Conservation (phyloP, 2,113 vertebrate species). For the Gavia stellata region DNA sequence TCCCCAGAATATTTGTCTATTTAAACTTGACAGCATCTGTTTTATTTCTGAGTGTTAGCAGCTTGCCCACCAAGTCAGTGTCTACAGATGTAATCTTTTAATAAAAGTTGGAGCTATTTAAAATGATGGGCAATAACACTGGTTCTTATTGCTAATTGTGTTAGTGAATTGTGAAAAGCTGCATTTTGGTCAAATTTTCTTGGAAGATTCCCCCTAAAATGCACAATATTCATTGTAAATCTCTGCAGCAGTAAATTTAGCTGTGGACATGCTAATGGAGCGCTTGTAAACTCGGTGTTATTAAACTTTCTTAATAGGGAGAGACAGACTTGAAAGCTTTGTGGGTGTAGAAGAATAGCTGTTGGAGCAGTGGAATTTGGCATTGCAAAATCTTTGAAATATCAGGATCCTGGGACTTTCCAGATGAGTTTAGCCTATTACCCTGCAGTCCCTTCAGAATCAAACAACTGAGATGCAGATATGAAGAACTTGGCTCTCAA, state of each 20-base stretch:
- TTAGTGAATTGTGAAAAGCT: background rate
- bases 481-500: background rate
- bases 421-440: background rate
- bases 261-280: background rate
- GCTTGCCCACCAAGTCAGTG: background rate
- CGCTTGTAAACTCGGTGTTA: background rate
- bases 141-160: background rate
- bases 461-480: background rate
- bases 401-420: background rate
- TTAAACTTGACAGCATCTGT: slow-evolving; percentile 2
- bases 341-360: slow-evolving; percentile 41
- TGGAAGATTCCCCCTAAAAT: background rate
- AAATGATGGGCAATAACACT: background rate
- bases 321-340: slow-evolving; percentile 17
- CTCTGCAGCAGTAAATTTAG: background rate
- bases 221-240: background rate
- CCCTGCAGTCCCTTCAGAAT: background rate
- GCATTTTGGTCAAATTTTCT: background rate
- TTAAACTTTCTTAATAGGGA: slow-evolving; percentile 32
- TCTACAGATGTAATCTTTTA: slow-evolving; percentile 2
- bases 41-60: background rate
- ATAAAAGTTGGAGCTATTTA: background rate
- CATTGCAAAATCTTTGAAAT: background rate
- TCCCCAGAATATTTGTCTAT: background rate
- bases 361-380: slow-evolving; percentile 26